Evolutionary conservation across 2,113 vertebrate genomes (phyloP).

Genomic region (Sturnus vulgaris): DNA sequence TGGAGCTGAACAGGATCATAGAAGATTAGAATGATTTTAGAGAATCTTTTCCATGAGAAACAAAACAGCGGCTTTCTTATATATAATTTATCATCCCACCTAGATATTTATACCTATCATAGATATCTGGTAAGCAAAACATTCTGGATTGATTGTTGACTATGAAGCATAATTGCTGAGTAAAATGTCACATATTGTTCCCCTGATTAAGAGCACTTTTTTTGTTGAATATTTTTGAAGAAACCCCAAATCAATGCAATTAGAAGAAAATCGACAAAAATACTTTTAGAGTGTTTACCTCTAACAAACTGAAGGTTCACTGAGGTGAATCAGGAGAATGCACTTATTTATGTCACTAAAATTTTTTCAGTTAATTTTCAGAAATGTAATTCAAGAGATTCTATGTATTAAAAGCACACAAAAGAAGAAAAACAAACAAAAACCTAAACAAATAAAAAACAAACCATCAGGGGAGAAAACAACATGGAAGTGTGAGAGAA

Average conservation of each 20-base stretch:
- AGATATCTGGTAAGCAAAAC: not conserved
- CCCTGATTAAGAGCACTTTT: not conserved
- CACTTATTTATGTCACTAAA: not conserved
- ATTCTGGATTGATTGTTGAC: not conserved
- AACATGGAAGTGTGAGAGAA: not conserved
- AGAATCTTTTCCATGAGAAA: not conserved
- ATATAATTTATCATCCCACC: not conserved
- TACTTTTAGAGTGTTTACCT: not conserved
- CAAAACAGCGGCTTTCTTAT: not conserved
- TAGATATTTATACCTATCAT: not conserved
- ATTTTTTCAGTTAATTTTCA: not conserved
- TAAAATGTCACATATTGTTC: not conserved
- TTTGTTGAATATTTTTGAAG: not conserved
- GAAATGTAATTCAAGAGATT: not conserved
- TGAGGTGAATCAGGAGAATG: accelerated
- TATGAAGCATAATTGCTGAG: not conserved
- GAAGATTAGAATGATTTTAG: not conserved
- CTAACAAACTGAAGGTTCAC: not conserved
- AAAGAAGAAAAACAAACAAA: not conserved
- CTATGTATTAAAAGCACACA: not conserved
- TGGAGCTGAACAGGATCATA: not conserved
- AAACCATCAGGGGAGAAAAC: not conserved
- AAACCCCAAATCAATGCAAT: not conserved
- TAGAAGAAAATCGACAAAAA: not conserved
- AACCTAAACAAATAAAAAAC: not conserved